Base-by-base conservation (phyloP, 2,113 vertebrate species). In the Alexandromys fortis region DNA sequence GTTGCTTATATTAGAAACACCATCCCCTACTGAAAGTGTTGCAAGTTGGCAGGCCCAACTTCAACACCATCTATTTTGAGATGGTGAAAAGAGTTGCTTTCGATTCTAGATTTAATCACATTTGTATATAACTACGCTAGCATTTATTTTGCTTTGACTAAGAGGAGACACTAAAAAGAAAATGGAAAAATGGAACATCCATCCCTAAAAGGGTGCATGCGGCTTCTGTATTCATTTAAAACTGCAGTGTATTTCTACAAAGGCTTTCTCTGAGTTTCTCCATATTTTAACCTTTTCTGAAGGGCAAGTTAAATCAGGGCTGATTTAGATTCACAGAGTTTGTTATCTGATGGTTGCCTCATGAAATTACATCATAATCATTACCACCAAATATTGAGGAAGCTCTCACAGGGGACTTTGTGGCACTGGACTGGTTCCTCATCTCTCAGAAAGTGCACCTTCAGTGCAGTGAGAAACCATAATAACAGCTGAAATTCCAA, bases 241-340 rank as follows among this genome's bases (percentile, higher is more conserved):
- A 28, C 58, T 91, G 65, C 35, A 94, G 76, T 88, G 38, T 52
- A 93, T 94, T 95, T 86, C 55, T 91, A 76, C 26, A 77, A 93
- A 96, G 38, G 70, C 89, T 26, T 94, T n/a, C 65, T 95, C 96
- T 92, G 35, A 94, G 38, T 94, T 96, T 96, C 83, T 97, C 79
- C 67, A 75, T 86, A 49, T 93, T 94, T 97, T 96, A 96, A 96
- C 94, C 94, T 97, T 96, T 96, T 45, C 75, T 91, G 93, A 97
- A 96, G 92, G 95, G 68, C 81, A 96, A 79, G 63, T 94, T 96
- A 96, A 96, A 97, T 92, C 90, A 95, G 42, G 85, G 30, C 76
- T 92, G 79, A 96, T 97, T 96, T 90, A 97, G 86, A 96, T 88
- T 92, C 94, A 68, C 1, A 33, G 24, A 22, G 38, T 96, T 94